These are phyloP conservation scores for Caenorhabditis remanei DNA, from an alignment of 1,140 invertebrate genomes.

Conservation along the genomic window DNA sequence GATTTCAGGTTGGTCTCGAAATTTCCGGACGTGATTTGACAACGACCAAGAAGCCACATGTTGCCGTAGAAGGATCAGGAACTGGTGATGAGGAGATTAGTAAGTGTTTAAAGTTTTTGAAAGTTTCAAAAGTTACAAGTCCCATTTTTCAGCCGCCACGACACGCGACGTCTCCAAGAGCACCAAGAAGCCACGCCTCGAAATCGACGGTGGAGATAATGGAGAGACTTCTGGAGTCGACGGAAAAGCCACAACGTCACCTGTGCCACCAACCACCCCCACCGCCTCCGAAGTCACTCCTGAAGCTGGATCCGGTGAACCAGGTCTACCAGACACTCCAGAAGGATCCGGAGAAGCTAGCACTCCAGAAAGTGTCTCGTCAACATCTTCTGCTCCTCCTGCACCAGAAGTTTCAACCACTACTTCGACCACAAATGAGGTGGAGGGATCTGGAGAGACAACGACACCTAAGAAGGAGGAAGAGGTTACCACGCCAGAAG, in stretches of 20 bases:
- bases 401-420: slow-evolving; percentile 14
- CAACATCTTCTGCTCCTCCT: background rate
- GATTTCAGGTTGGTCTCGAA: slow-evolving; percentile 8
- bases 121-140: background rate
- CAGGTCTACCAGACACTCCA: background rate
- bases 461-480: background rate
- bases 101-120: background rate
- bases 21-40: slow-evolving; percentile 9
- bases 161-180: slow-evolving; percentile 32
- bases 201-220: slow-evolving; percentile 21
- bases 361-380: slow-evolving; percentile 18
- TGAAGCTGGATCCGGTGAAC: slow-evolving; percentile 12
- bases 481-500: background rate
- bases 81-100: slow-evolving; percentile 19
- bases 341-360: slow-evolving; percentile 32
- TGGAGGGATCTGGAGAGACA: background rate
- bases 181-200: slow-evolving; percentile 25
- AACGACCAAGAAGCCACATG: background rate
- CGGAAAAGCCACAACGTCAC: background rate
- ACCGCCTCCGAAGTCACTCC: background rate
- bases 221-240: slow-evolving; percentile 44
- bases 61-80: background rate
- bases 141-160: slow-evolving; percentile 13
- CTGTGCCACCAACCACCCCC: background rate
- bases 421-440: background rate